Base-by-base conservation (phyloP, 2,888 invertebrate genomes). In the Hymenopus coronatus region DNA sequence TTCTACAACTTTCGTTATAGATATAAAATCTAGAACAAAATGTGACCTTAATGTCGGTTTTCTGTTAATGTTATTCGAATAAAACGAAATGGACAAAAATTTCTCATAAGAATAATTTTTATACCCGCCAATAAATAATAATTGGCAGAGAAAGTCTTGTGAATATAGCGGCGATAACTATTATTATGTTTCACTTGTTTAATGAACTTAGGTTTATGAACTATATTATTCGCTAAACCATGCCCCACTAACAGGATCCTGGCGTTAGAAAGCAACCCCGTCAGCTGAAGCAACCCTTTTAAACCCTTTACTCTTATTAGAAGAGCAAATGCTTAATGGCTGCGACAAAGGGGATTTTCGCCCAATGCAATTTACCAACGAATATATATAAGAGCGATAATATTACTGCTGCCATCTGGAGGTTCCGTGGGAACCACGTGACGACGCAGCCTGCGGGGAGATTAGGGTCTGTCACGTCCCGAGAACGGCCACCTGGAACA, bases 351-450 rank as follows among this genome's bases (percentile, higher is more conserved):
- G 54, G 54, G 54, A 70, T 70, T 70, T 70, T 70, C 54, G 54
- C 54, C 54, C 54, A 70, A 70, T 70, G 54, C 54, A 70, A 70
- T 70, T 70, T 70, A 70, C 54, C 54, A 70, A 70, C 54, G 54
- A 70, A 70, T 70, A 70, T 20, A 70, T 70, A 70, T 70, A 70
- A 70, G 20, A 70, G 54, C 40, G 40, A 40, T 70, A 20, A 70
- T 70, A 70, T 70, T 70, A 70, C 54, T 70, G 54, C 54, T 87
- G 82, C 87, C 87, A 87, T 87, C 87, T 87, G 87, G 82, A 82
- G n/a, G 87, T 87, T 87, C 87, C 87, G 87, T 87, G 87, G 87
- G 87, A 87, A 87, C 87, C 12, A 28, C 87, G 87, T 87, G 87
- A 82, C 82, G 82, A 30, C 12, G 82, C 87, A 87, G 33, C 25